Conservation (phyloP, 2,797 vertebrate species). For the Phoebastria nigripes region DNA sequence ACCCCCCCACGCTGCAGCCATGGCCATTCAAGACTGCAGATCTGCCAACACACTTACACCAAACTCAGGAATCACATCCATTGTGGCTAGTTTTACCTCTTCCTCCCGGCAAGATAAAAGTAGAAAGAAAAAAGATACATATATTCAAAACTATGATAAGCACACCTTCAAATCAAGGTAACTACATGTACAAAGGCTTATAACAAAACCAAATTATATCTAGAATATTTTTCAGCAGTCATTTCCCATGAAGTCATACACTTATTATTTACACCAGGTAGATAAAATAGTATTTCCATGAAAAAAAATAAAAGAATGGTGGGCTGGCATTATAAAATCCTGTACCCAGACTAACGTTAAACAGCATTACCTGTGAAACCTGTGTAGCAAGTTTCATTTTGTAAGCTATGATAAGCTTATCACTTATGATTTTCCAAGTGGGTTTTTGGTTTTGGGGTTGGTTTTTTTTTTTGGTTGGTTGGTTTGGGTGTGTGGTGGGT, state of each 20-base stretch:
- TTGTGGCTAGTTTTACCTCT: background rate
- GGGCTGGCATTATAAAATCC: background rate
- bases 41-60: background rate
- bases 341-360: background rate
- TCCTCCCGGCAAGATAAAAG: background rate
- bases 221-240: background rate
- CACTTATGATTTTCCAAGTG: background rate
- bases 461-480: background rate
- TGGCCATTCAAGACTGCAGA: background rate
- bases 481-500: background rate
- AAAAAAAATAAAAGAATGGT: background rate
- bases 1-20: background rate
- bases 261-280: background rate
- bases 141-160: background rate
- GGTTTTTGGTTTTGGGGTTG: background rate
- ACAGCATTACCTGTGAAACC: slow-evolving; percentile 13
- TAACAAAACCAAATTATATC: background rate
- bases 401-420: slow-evolving; percentile 26
- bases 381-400: slow-evolving; percentile 20
- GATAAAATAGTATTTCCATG: background rate
- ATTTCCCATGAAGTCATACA: background rate
- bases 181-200: background rate
- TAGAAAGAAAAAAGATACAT: background rate
- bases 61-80: background rate
- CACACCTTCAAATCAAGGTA: background rate